These are phyloP conservation scores for Tetheella fluctuosa DNA, from an alignment of 2,888 invertebrate species.

Conservation along the genomic window DNA sequence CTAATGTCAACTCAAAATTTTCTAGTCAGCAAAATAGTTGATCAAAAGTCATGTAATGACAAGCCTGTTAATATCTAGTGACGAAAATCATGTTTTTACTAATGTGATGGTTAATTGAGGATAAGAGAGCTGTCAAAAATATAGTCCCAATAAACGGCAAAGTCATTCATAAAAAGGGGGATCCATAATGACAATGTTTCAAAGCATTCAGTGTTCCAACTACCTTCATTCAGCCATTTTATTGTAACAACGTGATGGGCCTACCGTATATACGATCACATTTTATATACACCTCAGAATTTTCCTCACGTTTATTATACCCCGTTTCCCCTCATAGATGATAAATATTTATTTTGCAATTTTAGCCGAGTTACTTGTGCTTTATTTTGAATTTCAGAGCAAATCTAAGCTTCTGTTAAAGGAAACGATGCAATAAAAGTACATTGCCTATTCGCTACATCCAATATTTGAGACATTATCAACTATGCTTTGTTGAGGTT, in stretches of 20 bases:
- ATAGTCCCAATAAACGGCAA: background rate
- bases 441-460: background rate
- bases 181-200: background rate
- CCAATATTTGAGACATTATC: background rate
- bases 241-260: background rate
- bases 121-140: background rate
- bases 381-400: background rate
- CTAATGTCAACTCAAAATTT: too few species aligned
- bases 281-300: slow-evolving; percentile 6
- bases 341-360: slow-evolving; percentile 9
- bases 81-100: too few species aligned
- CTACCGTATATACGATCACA: background rate
- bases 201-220: background rate
- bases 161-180: slow-evolving; percentile 3
- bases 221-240: background rate
- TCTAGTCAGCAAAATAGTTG: too few species aligned
- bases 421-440: slow-evolving; percentile 3
- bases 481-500: background rate
- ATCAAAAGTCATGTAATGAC: too few species aligned
- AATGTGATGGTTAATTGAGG: background rate
- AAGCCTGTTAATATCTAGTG: too few species aligned
- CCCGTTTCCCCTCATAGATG: background rate
- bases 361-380: background rate
- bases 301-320: background rate
- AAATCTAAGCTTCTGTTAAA: background rate